Base-by-base conservation (phyloP, 1,140 invertebrate genomes). In the Calliphora vicina region DNA sequence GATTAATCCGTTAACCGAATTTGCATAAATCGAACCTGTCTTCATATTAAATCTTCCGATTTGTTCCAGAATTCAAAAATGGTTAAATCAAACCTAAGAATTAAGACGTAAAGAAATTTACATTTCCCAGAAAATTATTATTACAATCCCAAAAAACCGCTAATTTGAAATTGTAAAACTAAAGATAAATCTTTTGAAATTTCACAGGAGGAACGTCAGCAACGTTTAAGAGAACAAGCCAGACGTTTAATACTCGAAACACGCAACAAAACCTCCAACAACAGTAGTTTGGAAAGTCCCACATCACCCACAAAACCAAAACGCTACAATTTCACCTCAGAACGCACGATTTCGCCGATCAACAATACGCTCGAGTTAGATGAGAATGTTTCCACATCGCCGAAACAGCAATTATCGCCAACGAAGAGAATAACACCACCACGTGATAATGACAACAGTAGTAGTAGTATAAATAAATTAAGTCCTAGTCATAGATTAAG, bases 221-320 rank as follows among this genome's bases (percentile, higher is more conserved):
- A 94, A 83, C 94, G 95, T 84, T 90, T 99, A 74, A 92, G 96
- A 27, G 97, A 98, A 91, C 92, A 97, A 88, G 97, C 97, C 72
- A 93, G 97, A 85, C 94, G 94, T 87, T 91, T 99, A 61, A 98
- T 99, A 83, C 96, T 96, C 0, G 97, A 98, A 88, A 96, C 97
- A 0, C 93, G 96, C 87, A 91, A 90, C 1, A 90, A 89, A 93
- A 94, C 61, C 91, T 81, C 83, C 1, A 83, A 83, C 15, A 81
- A 80, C 72, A 83, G 85, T 12, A 84, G 17, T 91, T 91, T 85
- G 85, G 93, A 86, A 90, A 93, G 86, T 83, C 71, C 82, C 0
- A 82, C 82, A 23, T 82, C 81, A 29, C 83, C 83, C 8, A 89
- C 89, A 50, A 86, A 86, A 76, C 88, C 88, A 26, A 89, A 90